phyloP scores from a whole-genome alignment of 2,888 invertebrate species.

The Dyspetes luteomarginatus region DNA sequence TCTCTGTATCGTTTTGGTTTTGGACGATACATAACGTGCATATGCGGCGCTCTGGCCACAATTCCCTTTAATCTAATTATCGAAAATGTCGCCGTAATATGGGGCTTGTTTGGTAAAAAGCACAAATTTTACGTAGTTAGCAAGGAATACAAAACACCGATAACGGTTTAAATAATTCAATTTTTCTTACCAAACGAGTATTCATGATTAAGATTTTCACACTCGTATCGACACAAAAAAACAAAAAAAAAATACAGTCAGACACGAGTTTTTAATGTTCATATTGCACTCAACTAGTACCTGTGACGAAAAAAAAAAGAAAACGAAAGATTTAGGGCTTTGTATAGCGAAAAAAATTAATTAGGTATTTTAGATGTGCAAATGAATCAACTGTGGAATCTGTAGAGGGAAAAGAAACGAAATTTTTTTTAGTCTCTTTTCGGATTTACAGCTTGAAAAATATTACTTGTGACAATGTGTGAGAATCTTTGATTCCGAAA shows the following conservation, averaged over 20 bases:
- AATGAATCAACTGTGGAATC: not conserved
- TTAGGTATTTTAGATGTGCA: constrained; percentile 11
- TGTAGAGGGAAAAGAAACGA: not conserved
- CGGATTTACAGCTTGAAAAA: not conserved
- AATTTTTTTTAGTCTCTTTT: not conserved
- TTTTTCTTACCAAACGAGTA: too few species aligned
- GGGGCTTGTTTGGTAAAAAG: constrained; percentile 97
- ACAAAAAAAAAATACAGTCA: not conserved
- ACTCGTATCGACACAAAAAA: not conserved
- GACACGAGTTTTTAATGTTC: constrained; percentile 13
- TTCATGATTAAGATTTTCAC: not conserved
- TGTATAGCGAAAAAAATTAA: not conserved
- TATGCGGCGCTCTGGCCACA: constrained; percentile 93
- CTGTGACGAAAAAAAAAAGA: constrained; percentile 26
- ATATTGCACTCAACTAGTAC: constrained; percentile 42
- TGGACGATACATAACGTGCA: constrained; percentile 90
- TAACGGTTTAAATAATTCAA: constrained; percentile 73
- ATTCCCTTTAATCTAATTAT: constrained; percentile 97
- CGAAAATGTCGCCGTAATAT: constrained; percentile 97
- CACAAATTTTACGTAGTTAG: constrained; percentile 98
- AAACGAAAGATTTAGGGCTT: not conserved
- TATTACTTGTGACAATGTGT: not conserved
- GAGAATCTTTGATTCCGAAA: not conserved
- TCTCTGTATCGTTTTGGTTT: constrained; percentile 94
- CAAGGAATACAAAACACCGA: constrained; percentile 91